These are phyloP conservation scores for Vireo altiloquus DNA, from an alignment of 2,113 vertebrate genomes.

Conservation along the genomic window DNA sequence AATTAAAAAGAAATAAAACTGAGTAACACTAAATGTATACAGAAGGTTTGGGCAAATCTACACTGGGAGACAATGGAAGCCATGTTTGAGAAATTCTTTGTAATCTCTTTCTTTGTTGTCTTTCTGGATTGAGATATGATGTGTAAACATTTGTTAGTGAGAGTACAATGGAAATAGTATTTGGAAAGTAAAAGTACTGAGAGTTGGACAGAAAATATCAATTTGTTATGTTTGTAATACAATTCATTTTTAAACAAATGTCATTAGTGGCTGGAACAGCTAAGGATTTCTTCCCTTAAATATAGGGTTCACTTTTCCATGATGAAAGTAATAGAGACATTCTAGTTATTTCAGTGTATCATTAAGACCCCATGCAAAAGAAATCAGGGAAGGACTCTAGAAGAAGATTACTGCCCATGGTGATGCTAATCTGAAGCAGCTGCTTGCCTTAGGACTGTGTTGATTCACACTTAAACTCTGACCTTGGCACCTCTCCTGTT, in stretches of 20 bases:
- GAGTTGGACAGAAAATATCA: background rate
- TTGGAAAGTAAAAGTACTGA: background rate
- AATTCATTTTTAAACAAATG: background rate
- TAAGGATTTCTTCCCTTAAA: background rate
- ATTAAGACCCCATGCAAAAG: background rate
- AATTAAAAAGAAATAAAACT: background rate
- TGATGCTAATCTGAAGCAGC: background rate
- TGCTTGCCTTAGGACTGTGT: background rate
- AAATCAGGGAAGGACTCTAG: background rate
- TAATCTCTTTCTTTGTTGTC: background rate
- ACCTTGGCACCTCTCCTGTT: background rate
- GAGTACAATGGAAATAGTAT: background rate
- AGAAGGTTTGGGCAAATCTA: background rate
- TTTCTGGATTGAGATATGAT: background rate
- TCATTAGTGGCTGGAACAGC: background rate
- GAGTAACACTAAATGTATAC: background rate
- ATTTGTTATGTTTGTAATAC: background rate
- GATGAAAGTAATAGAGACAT: background rate
- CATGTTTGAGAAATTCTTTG: background rate
- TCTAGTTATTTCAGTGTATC: background rate
- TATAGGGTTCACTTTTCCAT: background rate
- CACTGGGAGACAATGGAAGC: background rate
- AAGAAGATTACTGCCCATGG: background rate
- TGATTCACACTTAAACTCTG: background rate
- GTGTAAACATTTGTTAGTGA: background rate